phyloP scores from a whole-genome alignment of 1,140 invertebrate genomes.

The Drosophila albomicans region DNA sequence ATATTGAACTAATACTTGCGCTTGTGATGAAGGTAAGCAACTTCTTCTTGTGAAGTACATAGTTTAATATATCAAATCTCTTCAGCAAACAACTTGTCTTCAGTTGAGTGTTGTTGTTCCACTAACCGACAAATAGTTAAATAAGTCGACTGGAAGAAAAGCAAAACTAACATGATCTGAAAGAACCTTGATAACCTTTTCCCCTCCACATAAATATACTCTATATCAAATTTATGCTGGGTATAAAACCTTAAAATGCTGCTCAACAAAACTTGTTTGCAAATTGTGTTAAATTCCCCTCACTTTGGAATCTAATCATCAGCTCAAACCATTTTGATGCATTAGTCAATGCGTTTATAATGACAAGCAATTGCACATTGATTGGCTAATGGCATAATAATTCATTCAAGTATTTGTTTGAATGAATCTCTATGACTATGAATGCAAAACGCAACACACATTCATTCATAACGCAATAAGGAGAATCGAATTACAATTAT shows the following conservation, averaged over 20 bases:
- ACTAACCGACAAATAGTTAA: too few relatives aligned
- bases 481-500: slow-evolving; percentile 8
- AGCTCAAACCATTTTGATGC: not conserved
- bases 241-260: too few relatives aligned
- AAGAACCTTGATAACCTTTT: too few relatives aligned
- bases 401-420: slow-evolving; percentile 6
- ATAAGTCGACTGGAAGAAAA: too few relatives aligned
- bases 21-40: not conserved
- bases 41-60: not conserved
- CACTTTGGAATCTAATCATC: not conserved
- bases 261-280: too few relatives aligned
- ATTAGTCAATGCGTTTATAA: not conserved
- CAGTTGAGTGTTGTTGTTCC: too few relatives aligned
- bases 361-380: slow-evolving; percentile 9
- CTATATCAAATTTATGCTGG: too few relatives aligned
- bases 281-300: not conserved
- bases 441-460: not conserved
- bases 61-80: too few relatives aligned
- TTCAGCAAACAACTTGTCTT: too few relatives aligned
- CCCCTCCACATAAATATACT: too few relatives aligned
- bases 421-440: not conserved
- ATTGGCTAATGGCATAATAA: slow-evolving; percentile 22
- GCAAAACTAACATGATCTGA: too few relatives aligned
- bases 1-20: not conserved
- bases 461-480: not conserved